Conservation (phyloP, 2,888 invertebrate genomes). For the Tenodera sinensis region DNA sequence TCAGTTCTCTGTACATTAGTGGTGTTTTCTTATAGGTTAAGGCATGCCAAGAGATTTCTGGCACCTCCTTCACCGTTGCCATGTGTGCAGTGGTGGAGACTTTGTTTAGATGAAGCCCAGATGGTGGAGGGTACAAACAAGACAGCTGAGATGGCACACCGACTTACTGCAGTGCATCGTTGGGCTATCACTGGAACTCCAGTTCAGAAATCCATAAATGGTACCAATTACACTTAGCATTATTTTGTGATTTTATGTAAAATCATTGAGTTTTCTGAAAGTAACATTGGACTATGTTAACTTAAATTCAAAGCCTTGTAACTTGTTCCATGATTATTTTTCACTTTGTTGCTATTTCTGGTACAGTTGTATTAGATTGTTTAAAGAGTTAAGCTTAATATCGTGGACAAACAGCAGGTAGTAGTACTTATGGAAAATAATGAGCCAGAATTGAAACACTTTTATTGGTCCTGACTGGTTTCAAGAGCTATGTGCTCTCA, state of each 20-base stretch:
- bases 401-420: no score
- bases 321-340: no score
- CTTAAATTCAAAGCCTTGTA: no score
- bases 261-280: no score
- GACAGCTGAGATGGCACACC: conserved; percentile 60
- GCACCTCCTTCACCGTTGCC: conserved; percentile 63
- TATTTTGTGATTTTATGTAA: conserved; percentile 34
- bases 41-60: conserved; percentile 60
- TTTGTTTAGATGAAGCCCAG: conserved; percentile 77
- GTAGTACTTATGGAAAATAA: no score
- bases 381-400: no score
- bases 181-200: conserved; percentile 79
- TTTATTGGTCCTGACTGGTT: no score
- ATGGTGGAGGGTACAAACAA: conserved; percentile 63
- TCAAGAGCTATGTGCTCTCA: no score
- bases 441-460: no score
- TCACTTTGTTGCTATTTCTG: no score
- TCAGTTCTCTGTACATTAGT: neutral
- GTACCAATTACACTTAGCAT: conserved; percentile 41
- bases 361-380: no score
- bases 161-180: conserved; percentile 56
- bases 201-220: conserved; percentile 55
- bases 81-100: conserved; percentile 70
- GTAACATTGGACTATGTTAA: no score
- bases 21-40: conserved; percentile 40